Evolutionary conservation across 2,888 invertebrate species (phyloP).

Genomic region (Drosophila paramelanica): DNA sequence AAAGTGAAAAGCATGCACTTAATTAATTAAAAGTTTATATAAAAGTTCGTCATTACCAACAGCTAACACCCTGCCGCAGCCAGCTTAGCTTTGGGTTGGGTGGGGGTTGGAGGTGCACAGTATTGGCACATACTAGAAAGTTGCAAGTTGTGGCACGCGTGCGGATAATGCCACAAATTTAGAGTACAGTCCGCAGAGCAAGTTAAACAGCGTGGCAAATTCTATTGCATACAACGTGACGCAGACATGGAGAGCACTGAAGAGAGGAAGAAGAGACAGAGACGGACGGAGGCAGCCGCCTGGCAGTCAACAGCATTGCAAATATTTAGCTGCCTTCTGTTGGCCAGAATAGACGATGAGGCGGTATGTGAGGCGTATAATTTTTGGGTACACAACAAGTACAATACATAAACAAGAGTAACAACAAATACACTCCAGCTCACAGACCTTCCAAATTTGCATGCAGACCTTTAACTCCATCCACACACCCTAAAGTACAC

Average conservation of each 20-base stretch:
- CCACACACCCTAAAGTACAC: background rate
- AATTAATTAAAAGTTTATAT: constrained; percentile 70
- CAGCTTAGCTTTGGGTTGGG: background rate
- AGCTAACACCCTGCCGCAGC: no score
- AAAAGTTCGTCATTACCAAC: constrained; percentile 23
- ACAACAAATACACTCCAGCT: constrained; percentile 21
- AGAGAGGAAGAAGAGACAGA: background rate
- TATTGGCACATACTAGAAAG: constrained; percentile 35
- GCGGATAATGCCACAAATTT: constrained; percentile 37
- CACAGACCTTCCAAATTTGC: constrained; percentile 61
- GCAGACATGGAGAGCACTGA: constrained; percentile 5
- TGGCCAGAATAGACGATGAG: constrained; percentile 1
- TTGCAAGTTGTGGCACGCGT: constrained; percentile 44
- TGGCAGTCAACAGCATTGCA: constrained; percentile 66
- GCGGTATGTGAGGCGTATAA: constrained; percentile 58
- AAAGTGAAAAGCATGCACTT: constrained; percentile 27
- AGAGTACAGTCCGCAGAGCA: constrained; percentile 20
- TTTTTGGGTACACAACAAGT: constrained; percentile 70
- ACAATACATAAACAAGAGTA: constrained; percentile 38
- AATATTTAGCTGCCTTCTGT: constrained; percentile 61
- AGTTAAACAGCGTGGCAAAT: constrained; percentile 46
- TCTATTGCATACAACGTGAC: constrained; percentile 42
- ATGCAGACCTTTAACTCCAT: constrained; percentile 28
- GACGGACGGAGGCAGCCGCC: background rate
- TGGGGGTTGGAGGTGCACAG: background rate